Evolutionary conservation across 2,113 vertebrate species (phyloP), one percentile per base, ranked within the genome.

Genomic region (Centropus unirufus): DNA sequence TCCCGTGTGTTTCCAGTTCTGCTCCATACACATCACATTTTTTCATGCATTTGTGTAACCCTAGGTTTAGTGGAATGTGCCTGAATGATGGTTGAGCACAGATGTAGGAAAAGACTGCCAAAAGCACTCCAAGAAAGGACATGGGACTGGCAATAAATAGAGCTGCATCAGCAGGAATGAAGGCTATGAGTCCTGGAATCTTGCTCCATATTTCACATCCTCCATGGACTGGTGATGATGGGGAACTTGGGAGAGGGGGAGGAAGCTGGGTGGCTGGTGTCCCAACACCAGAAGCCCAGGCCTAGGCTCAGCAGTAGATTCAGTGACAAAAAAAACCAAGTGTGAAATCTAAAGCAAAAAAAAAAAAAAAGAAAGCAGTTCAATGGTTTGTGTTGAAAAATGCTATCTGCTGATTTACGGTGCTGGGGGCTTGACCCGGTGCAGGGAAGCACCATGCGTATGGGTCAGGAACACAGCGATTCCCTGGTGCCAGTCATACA

Each of bases 111-210:
- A 29, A 90, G 52, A 39, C 52, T 95, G 89, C 95, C 95, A 96
- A 95, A 96, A 96, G 8, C 46, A 7, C 83, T 92, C 91, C 95
- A 74, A 85, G 93, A 95, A 93, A 95, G 93, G 95, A 93, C 75
- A 69, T 52, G 83, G 83, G 55, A 44, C 61, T 92, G 93, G 83
- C 89, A 95, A 51, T 24, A 62, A 93, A 92, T 3, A 29, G 74
- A 90, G 91, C 86, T 40, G 78, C 78, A 81, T 77, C 82, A 93
- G 91, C 91, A 57, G 93, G 69, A 93, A 52, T 1, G 27, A 82
- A 44, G 82, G 21, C 78, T 51, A 3, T 0, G 74, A 87, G 61
- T 46, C 74, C 74, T 81, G 95, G 74, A 87, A 69, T 57, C 89
- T 90, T 21, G 1, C 57, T 58, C 78, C 91, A 58, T 61, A 92